Percentiles rank a stretch among this genome's conserved stretches.
phyloP scores from a whole-genome alignment of 2,113 vertebrate species.

The Nanorana parkeri region DNA sequence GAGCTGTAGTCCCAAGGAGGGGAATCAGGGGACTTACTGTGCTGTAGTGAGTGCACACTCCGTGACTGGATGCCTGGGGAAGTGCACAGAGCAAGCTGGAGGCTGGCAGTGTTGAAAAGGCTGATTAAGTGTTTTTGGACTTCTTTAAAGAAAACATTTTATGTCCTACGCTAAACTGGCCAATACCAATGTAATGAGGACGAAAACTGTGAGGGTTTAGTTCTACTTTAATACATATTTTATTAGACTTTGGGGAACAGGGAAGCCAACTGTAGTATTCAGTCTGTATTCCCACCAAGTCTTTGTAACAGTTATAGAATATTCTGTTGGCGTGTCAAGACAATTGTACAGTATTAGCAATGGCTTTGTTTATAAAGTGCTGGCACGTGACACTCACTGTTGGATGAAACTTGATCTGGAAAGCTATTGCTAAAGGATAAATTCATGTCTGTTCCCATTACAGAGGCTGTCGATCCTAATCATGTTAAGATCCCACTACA shows the following conservation, averaged over 20 bases:
- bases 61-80: no score
- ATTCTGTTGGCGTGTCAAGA: conserved; percentile 33
- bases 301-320: conserved; percentile 31
- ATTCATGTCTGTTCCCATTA: conserved; percentile 37
- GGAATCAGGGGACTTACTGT: no score
- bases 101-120: no score
- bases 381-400: conserved; percentile 8
- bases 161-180: no score
- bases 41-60: no score
- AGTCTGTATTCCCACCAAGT: conserved; percentile 20
- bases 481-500: not conserved
- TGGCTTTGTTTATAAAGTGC: conserved; percentile 34
- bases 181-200: no score
- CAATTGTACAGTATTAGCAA: conserved; percentile 10
- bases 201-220: no score
- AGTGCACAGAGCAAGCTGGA: no score
- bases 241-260: conserved; percentile 32
- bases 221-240: no score
- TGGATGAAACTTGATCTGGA: conserved; percentile 26
- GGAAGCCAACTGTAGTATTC: not conserved
- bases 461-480: conserved; percentile 19
- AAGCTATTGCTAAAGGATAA: conserved; percentile 15
- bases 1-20: no score
- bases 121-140: no score
- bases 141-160: no score